Evolutionary conservation across 1,140 invertebrate species (phyloP).

Genomic region (Drosophila azteca): DNA sequence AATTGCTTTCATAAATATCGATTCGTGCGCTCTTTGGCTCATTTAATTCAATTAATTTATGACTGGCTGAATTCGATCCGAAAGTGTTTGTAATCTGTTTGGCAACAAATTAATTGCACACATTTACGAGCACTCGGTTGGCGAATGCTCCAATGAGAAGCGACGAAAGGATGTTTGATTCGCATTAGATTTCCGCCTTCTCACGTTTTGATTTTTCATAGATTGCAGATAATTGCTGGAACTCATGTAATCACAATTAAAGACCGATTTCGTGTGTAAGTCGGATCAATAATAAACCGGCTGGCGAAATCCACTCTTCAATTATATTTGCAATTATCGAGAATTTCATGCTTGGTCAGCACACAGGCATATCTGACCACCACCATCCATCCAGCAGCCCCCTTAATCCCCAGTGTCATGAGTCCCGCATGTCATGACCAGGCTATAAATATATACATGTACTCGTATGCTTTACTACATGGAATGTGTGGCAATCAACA

Average conservation of each 20-base stretch:
- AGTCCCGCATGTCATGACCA: constrained; percentile 29
- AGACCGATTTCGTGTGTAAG: constrained; percentile 32
- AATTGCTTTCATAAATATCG: not conserved
- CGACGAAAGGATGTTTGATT: too few species aligned
- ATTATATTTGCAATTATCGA: constrained; percentile 66
- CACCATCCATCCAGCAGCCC: constrained; percentile 4
- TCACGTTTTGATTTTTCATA: constrained; percentile 5
- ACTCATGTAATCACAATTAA: constrained; percentile 37
- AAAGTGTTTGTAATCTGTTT: not conserved
- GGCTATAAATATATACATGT: constrained; percentile 35
- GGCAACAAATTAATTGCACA: constrained; percentile 11
- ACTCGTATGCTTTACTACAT: not conserved
- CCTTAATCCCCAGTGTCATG: constrained; percentile 43
- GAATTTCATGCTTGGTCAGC: constrained; percentile 54
- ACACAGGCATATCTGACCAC: constrained; percentile 13
- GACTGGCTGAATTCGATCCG: not conserved
- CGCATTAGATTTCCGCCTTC: too few species aligned
- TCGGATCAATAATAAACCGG: constrained; percentile 34
- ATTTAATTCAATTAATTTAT: constrained; percentile 27
- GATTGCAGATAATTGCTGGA: constrained; percentile 8
- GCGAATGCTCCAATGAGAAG: too few species aligned
- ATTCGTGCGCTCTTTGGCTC: constrained; percentile 13
- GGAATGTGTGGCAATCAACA: constrained; percentile 60
- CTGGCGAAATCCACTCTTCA: constrained; percentile 16
- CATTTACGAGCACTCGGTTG: not conserved